Base-by-base conservation (phyloP, 2,797 vertebrate genomes). In the Erethizon dorsatum region DNA sequence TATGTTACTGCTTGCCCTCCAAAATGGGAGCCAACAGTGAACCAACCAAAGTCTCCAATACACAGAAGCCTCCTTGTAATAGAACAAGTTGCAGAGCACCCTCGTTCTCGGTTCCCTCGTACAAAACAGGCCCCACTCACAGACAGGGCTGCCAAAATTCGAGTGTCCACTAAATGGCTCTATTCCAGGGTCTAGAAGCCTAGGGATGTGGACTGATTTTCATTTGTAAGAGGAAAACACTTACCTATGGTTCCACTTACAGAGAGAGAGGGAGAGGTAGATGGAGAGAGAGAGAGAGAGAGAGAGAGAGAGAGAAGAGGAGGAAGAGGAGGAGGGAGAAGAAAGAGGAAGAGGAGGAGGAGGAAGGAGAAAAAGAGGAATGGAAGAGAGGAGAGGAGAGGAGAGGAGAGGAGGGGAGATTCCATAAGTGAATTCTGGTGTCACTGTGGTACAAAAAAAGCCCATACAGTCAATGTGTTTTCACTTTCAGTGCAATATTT, bases 371-470 rank as follows among this genome's bases (percentile, higher is more conserved):
- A 4, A 8, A 59, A 11, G 28, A 28, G 61, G 3, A 13, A 7
- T 0, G 12, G 24, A 7, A 11, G 31, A 14, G 22, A 26, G 24
- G 12, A 14, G 18, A 2, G 17, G 11, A 3, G 6, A 18, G 8
- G 17, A 33, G 18, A 9, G 2, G 9, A 20, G n/a, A 10, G 6
- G 37, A 5, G 11, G 5, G 2, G 41, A 75, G 71, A 75, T 12
- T 45, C 41, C 71, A 1, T 6, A 73, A 45, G 71, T 45, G 28
- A 45, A 47, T 47, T 13, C 37, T 41, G 12, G 5, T 14, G 41
- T 75, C 47, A 26, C 41, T 24, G 6, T 37, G 47, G 9, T 67
- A 17, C 33, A 24, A 67, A n/a, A 86, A 31, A 45, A 83, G 15
- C 14, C 13, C 22, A 26, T 20, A 33, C 2, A 12, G 41, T 33